Conservation (phyloP, 2,113 vertebrate species). For the Rattus rattus region DNA sequence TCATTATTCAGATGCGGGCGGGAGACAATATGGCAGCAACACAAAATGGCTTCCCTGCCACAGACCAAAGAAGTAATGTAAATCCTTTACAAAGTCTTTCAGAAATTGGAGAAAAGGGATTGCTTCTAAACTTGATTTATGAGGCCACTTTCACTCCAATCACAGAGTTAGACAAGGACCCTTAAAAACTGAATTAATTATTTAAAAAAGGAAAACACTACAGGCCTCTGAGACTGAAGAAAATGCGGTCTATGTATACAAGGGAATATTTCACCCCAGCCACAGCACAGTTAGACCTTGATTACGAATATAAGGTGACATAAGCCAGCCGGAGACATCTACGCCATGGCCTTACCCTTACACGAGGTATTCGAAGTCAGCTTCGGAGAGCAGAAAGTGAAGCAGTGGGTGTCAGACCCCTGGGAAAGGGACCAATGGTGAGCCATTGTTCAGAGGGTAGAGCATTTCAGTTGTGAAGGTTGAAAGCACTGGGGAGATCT, state of each 20-base stretch:
- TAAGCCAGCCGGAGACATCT: neutral
- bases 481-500: neutral
- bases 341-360: neutral
- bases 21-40: too few species aligned
- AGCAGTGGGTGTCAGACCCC: neutral
- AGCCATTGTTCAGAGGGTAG: neutral
- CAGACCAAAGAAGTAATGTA: neutral
- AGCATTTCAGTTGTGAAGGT: neutral
- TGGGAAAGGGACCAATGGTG: fast-evolving
- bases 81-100: neutral
- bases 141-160: neutral
- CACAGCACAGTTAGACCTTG: neutral
- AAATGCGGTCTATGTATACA: neutral
- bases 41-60: neutral
- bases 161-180: neutral
- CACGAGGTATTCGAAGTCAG: neutral
- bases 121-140: neutral
- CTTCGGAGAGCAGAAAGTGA: neutral
- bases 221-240: neutral
- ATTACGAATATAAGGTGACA: neutral
- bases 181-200: neutral
- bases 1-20: too few species aligned
- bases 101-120: neutral
- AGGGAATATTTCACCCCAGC: neutral
- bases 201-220: neutral